A percentile compares a stretch with the other conserved stretches of the same genome.
Conservation (phyloP, 2,888 invertebrate species). For the Ennomos erosarius region DNA sequence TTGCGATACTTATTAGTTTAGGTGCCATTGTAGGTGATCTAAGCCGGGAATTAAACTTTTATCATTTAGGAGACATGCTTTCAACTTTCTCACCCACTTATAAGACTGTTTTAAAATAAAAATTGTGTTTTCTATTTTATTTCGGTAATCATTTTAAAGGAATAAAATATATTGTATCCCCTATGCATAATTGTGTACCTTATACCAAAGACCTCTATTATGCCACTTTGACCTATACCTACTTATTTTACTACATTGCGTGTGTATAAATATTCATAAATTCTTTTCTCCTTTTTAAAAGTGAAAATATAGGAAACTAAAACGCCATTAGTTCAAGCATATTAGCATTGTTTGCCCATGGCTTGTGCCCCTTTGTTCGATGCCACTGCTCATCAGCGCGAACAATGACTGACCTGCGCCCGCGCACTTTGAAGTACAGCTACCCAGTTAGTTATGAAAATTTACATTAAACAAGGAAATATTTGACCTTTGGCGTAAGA, state of each 20-base stretch:
- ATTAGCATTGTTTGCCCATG: conserved; percentile 47
- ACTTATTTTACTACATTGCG: too few relatives aligned
- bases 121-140: too few relatives aligned
- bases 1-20: conserved; percentile 53
- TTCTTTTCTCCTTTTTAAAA: conserved; percentile 14
- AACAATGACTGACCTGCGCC: conserved; percentile 69
- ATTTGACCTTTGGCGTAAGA: conserved; percentile 2
- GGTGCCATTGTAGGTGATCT: conserved; percentile 37
- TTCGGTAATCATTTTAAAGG: too few relatives aligned
- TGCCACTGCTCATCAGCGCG: conserved; percentile 55
- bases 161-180: too few relatives aligned
- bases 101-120: neutral
- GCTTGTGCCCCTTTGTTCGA: conserved; percentile 56
- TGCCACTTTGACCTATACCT: too few relatives aligned
- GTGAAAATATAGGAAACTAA: conserved; percentile 20
- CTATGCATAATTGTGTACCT: too few relatives aligned
- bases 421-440: conserved; percentile 61
- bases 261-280: too few relatives aligned
- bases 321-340: conserved; percentile 35
- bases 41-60: conserved; percentile 23
- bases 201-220: too few relatives aligned
- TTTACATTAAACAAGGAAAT: conserved; percentile 14
- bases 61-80: conserved; percentile 14
- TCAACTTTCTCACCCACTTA: conserved; percentile 10
- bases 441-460: conserved; percentile 43